These are phyloP conservation scores for Diprion similis DNA, from an alignment of 1,140 invertebrate genomes.

Conservation along the genomic window DNA sequence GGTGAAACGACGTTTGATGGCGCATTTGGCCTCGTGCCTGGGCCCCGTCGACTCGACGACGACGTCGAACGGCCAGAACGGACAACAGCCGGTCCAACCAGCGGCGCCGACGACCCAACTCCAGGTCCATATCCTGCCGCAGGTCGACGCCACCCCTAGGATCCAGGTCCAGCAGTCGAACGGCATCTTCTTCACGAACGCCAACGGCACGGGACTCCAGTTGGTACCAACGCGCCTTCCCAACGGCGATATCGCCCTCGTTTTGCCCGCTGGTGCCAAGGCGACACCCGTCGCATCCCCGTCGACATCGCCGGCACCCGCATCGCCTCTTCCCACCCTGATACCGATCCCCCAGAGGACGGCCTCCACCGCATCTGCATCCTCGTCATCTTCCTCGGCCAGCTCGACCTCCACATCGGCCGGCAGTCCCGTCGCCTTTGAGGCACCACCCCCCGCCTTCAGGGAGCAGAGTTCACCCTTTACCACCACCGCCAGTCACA, in stretches of 20 bases:
- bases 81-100: slow-evolving; percentile 49
- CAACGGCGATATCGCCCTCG: slow-evolving; percentile 68
- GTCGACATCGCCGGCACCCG: slow-evolving; percentile 56
- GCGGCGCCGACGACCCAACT: slow-evolving; percentile 51
- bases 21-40: slow-evolving; percentile 76
- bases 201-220: slow-evolving; percentile 62
- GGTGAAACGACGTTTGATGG: slow-evolving; percentile 74
- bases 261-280: slow-evolving; percentile 62
- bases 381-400: slow-evolving; percentile 62
- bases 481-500: slow-evolving; percentile 53
- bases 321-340: slow-evolving; percentile 68
- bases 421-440: slow-evolving; percentile 55
- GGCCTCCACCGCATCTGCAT: slow-evolving; percentile 71
- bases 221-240: slow-evolving; percentile 69
- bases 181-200: slow-evolving; percentile 60
- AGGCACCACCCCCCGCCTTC: slow-evolving; percentile 49
- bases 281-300: slow-evolving; percentile 54
- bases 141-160: slow-evolving; percentile 50
- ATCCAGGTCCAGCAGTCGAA: slow-evolving; percentile 60
- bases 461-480: slow-evolving; percentile 55
- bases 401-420: slow-evolving; percentile 58
- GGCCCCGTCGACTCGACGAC: slow-evolving; percentile 48
- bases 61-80: slow-evolving; percentile 51
- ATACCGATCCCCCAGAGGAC: slow-evolving; percentile 76
- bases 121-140: slow-evolving; percentile 57